These are phyloP conservation scores for Moxostoma hubbsi DNA, from an alignment of 2,797 vertebrate genomes.

Conservation along the genomic window DNA sequence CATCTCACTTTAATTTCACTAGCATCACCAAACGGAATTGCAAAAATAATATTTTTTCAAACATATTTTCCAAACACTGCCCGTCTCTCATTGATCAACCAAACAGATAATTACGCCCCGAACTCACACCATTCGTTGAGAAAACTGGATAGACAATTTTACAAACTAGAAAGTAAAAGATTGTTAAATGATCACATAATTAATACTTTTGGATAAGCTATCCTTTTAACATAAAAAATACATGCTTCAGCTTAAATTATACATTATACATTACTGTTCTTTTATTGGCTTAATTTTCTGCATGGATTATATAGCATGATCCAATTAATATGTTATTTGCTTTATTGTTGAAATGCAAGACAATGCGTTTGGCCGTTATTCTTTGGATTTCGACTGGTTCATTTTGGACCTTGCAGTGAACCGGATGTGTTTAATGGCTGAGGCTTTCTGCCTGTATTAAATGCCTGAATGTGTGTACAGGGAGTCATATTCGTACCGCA, in stretches of 20 bases:
- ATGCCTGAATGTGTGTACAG: slow-evolving; percentile 46
- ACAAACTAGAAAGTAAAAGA: no score
- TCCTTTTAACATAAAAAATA: no score
- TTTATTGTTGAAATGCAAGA: not conserved
- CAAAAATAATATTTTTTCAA: no score
- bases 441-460: slow-evolving; percentile 35
- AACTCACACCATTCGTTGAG: no score
- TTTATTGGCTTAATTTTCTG: not conserved
- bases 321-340: not conserved
- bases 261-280: not conserved
- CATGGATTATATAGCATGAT: not conserved
- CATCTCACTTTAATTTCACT: no score
- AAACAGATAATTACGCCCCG: no score
- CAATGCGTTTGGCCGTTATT: slow-evolving; percentile 1
- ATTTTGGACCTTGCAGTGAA: slow-evolving; percentile 45
- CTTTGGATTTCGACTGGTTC: slow-evolving; percentile 13
- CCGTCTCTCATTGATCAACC: no score
- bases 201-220: no score
- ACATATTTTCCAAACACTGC: no score
- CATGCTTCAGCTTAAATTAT: not conserved
- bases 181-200: no score
- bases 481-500: slow-evolving; percentile 70
- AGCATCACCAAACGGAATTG: no score
- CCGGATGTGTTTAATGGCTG: slow-evolving; percentile 41
- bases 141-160: no score